These are phyloP conservation scores for Pogonus chalceus DNA, from an alignment of 1,140 invertebrate species.

Conservation along the genomic window DNA sequence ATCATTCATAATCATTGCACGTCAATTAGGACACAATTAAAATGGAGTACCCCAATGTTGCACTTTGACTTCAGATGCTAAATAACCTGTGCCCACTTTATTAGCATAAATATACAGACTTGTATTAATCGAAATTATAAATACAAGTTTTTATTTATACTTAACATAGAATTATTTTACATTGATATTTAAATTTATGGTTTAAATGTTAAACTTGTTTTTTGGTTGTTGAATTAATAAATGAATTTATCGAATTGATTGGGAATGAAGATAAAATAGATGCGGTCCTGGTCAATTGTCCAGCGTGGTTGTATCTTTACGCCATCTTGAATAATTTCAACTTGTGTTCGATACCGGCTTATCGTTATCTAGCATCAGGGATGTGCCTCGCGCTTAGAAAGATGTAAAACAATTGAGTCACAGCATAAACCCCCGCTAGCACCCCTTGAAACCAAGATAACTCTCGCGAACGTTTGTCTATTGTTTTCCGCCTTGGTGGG, in stretches of 20 bases:
- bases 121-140: too few relatives aligned
- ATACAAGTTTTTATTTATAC: too few relatives aligned
- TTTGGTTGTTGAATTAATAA: too few relatives aligned
- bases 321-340: slow-evolving; percentile 1
- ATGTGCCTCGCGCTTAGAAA: slow-evolving; percentile 3
- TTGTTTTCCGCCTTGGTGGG: slow-evolving; percentile 5
- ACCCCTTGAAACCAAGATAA: not conserved
- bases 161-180: too few relatives aligned
- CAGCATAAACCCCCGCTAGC: not conserved
- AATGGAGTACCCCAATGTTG: slow-evolving; percentile 5
- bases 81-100: too few relatives aligned
- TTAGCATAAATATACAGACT: too few relatives aligned
- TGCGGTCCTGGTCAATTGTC: too few relatives aligned
- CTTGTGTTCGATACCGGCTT: slow-evolving; percentile 1
- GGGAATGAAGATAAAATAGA: too few relatives aligned
- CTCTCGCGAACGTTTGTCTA: not conserved
- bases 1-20: slow-evolving; percentile 1
- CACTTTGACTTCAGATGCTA: too few relatives aligned
- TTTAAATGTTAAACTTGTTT: too few relatives aligned
- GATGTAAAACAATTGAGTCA: slow-evolving; percentile 7
- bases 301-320: slow-evolving; percentile 1
- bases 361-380: not conserved
- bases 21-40: slow-evolving; percentile 7
- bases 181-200: too few relatives aligned
- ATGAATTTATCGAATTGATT: too few relatives aligned